Base-by-base conservation (phyloP, 2,888 invertebrate species). In the Koerneria pararmatus region DNA sequence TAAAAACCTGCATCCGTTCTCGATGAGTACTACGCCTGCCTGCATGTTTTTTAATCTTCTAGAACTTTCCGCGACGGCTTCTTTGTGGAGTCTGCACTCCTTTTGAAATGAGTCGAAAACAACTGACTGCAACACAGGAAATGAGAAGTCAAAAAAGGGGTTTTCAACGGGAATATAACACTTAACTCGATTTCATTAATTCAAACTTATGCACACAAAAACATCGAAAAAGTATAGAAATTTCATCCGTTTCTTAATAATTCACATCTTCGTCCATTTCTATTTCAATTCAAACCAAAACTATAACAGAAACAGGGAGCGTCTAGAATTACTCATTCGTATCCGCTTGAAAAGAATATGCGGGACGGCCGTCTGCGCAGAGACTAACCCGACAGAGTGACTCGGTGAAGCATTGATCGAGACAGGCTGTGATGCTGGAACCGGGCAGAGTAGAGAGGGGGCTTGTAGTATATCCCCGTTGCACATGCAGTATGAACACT, bases 401-500 rank as follows among this genome's bases (percentile, higher is more conserved):
- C 0, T 46, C 41, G 3, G 24, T 29, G 64, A 64, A 64, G n/a
- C 64, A 64, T 6, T 34, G 31, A 54, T 64, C 64, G 29, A 64
- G 64, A 35, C 64, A 64, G 19, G 27, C 31, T 8, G 64, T 64
- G 29, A 64, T 64, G 19, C 54, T 56, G 34, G 48, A 61, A 22
- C 70, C 66, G 5, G 53, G 35, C 24, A 65, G n/a, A 15, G 35
- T 57, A 19, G 60, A 48, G 27, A 76, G 34, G 24, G 63, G 54
- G n/a, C 60, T 60, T n/a, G 56, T 46, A 4, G 22, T 31, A 11
- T 72, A 37, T 48, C 61, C 72, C 62, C 80, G 77, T 67, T 80
- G 75, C 8, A 77, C 79, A 56, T 80, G 78, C 11, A 80, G 71
- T 35, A 79, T 76, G 70, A 80, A 80, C 19, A 80, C 74, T 53